phyloP scores from a whole-genome alignment of 1,140 invertebrate genomes.

The Ips typographus region DNA sequence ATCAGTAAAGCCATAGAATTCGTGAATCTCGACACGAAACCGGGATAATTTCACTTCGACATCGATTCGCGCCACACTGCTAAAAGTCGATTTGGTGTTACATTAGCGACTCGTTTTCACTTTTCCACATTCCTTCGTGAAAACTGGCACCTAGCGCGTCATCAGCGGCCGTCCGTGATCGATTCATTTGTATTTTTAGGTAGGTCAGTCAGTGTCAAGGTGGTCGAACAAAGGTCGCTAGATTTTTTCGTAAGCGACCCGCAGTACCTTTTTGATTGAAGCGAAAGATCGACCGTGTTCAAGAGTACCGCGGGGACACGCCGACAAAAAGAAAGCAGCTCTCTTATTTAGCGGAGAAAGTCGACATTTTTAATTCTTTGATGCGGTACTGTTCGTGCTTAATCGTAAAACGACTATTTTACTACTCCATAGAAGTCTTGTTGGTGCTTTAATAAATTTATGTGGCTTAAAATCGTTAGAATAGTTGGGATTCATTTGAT shows the following conservation, averaged over 20 bases:
- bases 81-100: neutral
- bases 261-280: too few relatives aligned
- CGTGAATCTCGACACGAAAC: neutral
- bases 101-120: neutral
- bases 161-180: neutral
- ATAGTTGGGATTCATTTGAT: too few relatives aligned
- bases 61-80: neutral
- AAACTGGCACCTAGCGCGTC: neutral
- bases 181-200: neutral
- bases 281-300: too few relatives aligned
- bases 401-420: too few relatives aligned
- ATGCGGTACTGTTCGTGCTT: too few relatives aligned
- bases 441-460: too few relatives aligned
- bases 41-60: neutral
- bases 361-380: too few relatives aligned
- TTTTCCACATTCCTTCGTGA: neutral
- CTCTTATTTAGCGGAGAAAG: too few relatives aligned
- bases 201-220: neutral
- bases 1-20: neutral
- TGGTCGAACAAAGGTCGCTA: neutral
- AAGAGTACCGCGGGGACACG: too few relatives aligned
- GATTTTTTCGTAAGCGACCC: neutral
- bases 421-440: too few relatives aligned
- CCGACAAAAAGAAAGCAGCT: too few relatives aligned
- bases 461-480: too few relatives aligned